Evolutionary conservation across 2,888 invertebrate genomes (phyloP).

Genomic region (Boloria selene): DNA sequence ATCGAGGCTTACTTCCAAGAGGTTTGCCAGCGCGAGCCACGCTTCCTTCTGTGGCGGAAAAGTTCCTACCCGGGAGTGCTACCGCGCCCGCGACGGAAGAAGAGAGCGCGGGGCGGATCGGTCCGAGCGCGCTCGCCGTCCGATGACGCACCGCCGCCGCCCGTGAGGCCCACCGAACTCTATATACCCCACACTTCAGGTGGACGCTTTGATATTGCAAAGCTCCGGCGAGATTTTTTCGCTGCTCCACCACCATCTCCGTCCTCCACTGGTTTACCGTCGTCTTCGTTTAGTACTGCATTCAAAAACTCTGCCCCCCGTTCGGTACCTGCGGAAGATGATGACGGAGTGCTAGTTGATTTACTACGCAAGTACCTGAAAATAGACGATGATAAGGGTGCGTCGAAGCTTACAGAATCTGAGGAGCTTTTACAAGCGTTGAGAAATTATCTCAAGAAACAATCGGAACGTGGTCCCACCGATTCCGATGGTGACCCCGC

Average conservation of each 20-base stretch:
- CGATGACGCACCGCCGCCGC: slow-evolving; percentile 81
- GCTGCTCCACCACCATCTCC: slow-evolving; percentile 68
- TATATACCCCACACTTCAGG: slow-evolving; percentile 79
- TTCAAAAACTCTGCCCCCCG: slow-evolving; percentile 60
- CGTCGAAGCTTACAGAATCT: slow-evolving; percentile 75
- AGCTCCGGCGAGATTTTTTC: slow-evolving; percentile 86
- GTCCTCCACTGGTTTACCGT: slow-evolving; percentile 53
- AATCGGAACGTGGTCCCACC: slow-evolving; percentile 60
- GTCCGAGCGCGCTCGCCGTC: slow-evolving; percentile 86
- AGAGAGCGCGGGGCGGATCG: slow-evolving; percentile 85
- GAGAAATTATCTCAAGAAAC: slow-evolving; percentile 80
- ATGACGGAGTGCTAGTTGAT: slow-evolving; percentile 83
- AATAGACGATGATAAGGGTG: slow-evolving; percentile 78
- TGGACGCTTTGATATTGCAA: slow-evolving; percentile 86
- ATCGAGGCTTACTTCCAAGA: slow-evolving; percentile 93
- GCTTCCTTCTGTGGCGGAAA: slow-evolving; percentile 91
- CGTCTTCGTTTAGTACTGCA: slow-evolving; percentile 63
- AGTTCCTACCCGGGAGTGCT: slow-evolving; percentile 90
- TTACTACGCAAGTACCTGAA: slow-evolving; percentile 86
- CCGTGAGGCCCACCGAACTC: slow-evolving; percentile 74
- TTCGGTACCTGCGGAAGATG: slow-evolving; percentile 60
- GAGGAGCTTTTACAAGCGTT: slow-evolving; percentile 85
- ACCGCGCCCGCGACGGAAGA: slow-evolving; percentile 80
- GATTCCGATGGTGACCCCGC: slow-evolving; percentile 63
- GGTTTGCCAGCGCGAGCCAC: slow-evolving; percentile 89